Base-by-base conservation (phyloP, 2,797 vertebrate genomes). In the Hydrolagus colliei region DNA sequence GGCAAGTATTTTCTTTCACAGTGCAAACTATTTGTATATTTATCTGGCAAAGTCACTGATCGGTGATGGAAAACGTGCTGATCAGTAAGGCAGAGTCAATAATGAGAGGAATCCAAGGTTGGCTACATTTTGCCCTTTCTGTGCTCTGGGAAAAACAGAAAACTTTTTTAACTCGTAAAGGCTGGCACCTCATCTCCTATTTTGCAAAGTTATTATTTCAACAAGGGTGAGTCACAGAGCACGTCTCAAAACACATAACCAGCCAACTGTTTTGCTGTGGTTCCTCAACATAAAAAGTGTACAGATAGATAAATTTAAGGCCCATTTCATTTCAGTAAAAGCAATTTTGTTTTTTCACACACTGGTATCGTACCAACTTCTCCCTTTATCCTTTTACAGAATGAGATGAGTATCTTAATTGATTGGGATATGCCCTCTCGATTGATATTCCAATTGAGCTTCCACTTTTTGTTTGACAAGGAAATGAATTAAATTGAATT, bases 181-280 rank as follows among this genome's bases (percentile, higher is more conserved):
- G 52, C 52, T 84, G 65, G 32, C 20, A 1, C 32, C 65, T 35
- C 32, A 84, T 41, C 14, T 41, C 8, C 12, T 6, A 41, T 68
- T 27, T 67, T 32, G 16, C 27, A 84, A 71, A 35, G 65, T 2
- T 65, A n/a, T 84, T 84, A 41, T 35, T 71, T 84, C 32, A 84
- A 27, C 22, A 80, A 12, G 32, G 71, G 63, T 84, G 65, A 71
- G 32, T 84, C 79, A 84, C 71, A 84, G 65, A 32, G 35, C 79
- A 84, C 65, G 16, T 71, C 65, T 52, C 32, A 68, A 35, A 84
- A 84, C 79, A 67, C 10, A 84, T 71, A 52, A 20, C 9, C 32
- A 5, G 18, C 27, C 10, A 84, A 84, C 14, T 68, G 63, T 41
- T 27, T 84, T 82, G 20, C 41, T 68, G 67, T 68, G 16, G 71